Conservation (phyloP, 2,797 vertebrate genomes). For the Dipus sagitta region DNA sequence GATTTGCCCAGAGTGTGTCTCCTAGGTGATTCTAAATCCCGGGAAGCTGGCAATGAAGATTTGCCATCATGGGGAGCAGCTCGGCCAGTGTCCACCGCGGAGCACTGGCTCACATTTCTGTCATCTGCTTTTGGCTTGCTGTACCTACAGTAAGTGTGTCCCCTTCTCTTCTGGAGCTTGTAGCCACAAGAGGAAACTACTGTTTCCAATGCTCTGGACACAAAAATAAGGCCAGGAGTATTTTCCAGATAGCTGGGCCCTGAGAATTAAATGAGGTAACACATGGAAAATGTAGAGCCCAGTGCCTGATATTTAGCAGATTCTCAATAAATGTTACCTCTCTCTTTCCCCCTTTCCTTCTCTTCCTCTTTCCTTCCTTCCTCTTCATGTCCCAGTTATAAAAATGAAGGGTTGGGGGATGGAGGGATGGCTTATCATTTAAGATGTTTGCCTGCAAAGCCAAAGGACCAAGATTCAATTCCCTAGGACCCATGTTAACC, state of each 20-base stretch:
- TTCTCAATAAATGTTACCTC: rapidly evolving
- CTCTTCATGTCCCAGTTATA: background rate
- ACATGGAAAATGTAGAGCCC: background rate
- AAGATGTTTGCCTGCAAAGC: too few species aligned
- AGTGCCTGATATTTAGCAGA: rapidly evolving
- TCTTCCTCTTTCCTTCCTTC: rapidly evolving
- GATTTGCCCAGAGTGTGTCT: background rate
- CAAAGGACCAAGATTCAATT: too few species aligned
- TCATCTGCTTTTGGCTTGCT: background rate
- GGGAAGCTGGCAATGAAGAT: background rate
- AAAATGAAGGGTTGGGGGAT: background rate
- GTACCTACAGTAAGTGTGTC: background rate
- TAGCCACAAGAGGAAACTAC: background rate
- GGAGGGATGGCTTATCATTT: too few species aligned
- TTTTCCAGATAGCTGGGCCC: background rate
- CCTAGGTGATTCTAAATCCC: background rate
- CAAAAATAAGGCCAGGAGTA: background rate
- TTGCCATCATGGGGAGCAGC: background rate
- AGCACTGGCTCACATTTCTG: background rate
- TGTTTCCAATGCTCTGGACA: background rate
- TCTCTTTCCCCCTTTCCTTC: too few species aligned
- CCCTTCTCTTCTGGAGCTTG: background rate
- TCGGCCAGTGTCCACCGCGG: too few species aligned
- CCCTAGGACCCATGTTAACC: too few species aligned
- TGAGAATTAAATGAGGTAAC: background rate